Conservation (phyloP, 1,140 invertebrate genomes). For the Ericerus pela region DNA sequence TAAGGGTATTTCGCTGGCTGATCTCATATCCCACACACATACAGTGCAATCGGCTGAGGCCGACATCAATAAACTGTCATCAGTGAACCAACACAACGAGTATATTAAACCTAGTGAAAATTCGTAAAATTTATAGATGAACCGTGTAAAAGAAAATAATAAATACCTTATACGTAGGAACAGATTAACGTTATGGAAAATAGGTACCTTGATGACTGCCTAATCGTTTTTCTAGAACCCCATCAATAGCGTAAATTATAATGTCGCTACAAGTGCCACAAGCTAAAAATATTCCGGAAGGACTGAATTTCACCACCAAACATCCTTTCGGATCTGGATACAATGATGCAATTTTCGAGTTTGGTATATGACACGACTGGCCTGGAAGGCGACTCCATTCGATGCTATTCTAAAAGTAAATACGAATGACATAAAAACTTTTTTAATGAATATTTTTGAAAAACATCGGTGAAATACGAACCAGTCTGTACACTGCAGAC, state of each 20-base stretch:
- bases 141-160: not conserved
- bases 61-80: constrained; percentile 39
- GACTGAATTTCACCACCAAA: constrained; percentile 34
- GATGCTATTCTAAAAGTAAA: not conserved
- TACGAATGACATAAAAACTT: not conserved
- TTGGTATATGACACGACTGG: constrained; percentile 46
- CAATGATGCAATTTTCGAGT: constrained; percentile 32
- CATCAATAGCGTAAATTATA: constrained; percentile 31
- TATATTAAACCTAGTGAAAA: constrained; percentile 41
- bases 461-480: not conserved
- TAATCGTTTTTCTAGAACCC: constrained; percentile 14
- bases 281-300: constrained; percentile 37
- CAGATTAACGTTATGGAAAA: not conserved
- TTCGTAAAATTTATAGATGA: not conserved
- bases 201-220: constrained; percentile 21
- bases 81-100: constrained; percentile 41
- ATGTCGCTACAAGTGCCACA: constrained; percentile 28
- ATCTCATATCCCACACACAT: constrained; percentile 38
- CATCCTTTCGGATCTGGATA: constrained; percentile 34
- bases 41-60: constrained; percentile 47
- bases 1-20: constrained; percentile 31
- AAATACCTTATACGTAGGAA: too few species aligned
- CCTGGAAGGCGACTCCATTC: constrained; percentile 39
- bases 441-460: not conserved
- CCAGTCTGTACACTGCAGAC: not conserved